Evolutionary conservation across 2,888 invertebrate species (phyloP).

Genomic region (Amiota communis): DNA sequence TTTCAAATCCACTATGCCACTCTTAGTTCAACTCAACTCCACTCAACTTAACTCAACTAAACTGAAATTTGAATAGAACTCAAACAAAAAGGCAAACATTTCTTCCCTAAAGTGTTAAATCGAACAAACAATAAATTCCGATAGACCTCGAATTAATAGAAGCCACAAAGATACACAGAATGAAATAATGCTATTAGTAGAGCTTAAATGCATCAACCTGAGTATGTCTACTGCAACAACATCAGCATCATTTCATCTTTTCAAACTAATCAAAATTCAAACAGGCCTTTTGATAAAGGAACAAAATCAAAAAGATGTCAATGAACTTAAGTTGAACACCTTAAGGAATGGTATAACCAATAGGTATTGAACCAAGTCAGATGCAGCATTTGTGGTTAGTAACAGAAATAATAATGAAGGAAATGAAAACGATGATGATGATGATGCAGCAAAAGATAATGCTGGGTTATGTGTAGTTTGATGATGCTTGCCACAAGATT

Average conservation of each 20-base stretch:
- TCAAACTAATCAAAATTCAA: slow-evolving; percentile 8
- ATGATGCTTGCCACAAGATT: no score
- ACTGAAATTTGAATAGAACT: no score
- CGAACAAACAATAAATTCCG: slow-evolving; percentile 1
- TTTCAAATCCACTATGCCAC: no score
- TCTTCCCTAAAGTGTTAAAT: background rate
- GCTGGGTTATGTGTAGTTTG: no score
- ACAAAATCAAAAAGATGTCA: background rate
- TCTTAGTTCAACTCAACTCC: no score
- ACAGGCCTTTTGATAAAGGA: background rate
- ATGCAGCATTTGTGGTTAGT: no score
- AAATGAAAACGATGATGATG: no score
- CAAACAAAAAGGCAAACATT: background rate
- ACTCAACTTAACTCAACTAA: no score
- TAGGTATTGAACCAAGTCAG: no score
- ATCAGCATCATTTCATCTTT: background rate
- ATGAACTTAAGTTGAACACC: background rate
- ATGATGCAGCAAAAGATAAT: background rate
- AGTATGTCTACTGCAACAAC: background rate
- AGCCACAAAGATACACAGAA: background rate
- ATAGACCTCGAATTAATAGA: background rate
- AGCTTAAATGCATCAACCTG: slow-evolving; percentile 5
- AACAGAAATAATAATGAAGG: background rate
- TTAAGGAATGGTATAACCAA: no score
- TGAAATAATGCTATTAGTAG: background rate